Evolutionary conservation across 2,113 vertebrate genomes (phyloP).

Genomic region (Sakesphorus luctuosus): DNA sequence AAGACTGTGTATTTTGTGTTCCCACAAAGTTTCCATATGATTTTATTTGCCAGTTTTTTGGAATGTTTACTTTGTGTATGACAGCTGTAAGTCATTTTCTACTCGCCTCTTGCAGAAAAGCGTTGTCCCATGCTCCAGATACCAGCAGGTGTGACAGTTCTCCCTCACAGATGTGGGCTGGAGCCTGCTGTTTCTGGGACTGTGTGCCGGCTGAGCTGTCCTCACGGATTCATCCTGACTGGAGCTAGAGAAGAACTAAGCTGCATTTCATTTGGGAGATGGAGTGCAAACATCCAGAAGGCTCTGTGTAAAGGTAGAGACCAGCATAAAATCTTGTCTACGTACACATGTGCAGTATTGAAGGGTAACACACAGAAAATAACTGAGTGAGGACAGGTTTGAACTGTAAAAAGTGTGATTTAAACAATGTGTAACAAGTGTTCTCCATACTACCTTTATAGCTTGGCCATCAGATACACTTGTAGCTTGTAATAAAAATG

Average conservation of each 20-base stretch:
- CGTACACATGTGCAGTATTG: neutral
- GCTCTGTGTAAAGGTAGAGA: slow-evolving; percentile 87
- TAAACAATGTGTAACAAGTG: neutral
- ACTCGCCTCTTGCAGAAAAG: slow-evolving; percentile 77
- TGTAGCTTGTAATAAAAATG: neutral
- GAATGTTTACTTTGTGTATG: neutral
- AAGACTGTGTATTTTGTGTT: neutral
- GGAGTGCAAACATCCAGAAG: slow-evolving; percentile 84
- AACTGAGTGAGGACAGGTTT: neutral
- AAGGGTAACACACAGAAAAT: neutral
- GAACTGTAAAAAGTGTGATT: neutral
- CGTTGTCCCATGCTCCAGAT: slow-evolving; percentile 81
- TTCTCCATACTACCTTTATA: neutral
- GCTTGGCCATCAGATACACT: neutral
- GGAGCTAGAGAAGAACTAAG: slow-evolving; percentile 81
- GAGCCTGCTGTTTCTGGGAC: slow-evolving; percentile 78
- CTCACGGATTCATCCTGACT: slow-evolving; percentile 83
- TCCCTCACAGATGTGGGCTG: slow-evolving; percentile 83
- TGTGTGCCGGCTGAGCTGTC: slow-evolving; percentile 85
- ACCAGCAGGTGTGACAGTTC: slow-evolving; percentile 79
- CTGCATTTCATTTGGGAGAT: slow-evolving; percentile 87
- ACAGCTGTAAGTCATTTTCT: neutral
- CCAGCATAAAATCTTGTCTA: neutral
- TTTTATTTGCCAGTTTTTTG: neutral
- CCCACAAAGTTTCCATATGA: neutral